Percentiles rank a stretch among this genome's conserved stretches.
phyloP scores from a whole-genome alignment of 1,140 invertebrate genomes.

The Hycleus cichorii region DNA sequence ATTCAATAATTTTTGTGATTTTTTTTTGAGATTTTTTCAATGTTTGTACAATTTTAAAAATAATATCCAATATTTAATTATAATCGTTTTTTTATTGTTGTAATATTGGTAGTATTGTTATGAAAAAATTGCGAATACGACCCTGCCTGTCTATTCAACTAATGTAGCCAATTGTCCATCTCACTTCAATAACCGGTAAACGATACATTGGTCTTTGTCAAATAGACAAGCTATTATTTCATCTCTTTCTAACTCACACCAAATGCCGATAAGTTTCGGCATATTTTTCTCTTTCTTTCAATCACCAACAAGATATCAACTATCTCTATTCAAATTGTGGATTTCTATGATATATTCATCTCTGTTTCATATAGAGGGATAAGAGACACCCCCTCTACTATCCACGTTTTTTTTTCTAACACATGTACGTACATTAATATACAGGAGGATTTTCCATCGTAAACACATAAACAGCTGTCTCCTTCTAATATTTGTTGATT shows the following conservation, averaged over 20 bases:
- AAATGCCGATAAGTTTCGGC: constrained; percentile 1
- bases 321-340: constrained; percentile 27
- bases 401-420: too few relatives aligned
- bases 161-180: constrained; percentile 30
- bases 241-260: constrained; percentile 34
- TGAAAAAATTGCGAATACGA: not conserved
- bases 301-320: constrained; percentile 28
- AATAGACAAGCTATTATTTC: constrained; percentile 14
- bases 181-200: constrained; percentile 25
- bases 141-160: constrained; percentile 9
- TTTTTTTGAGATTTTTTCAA: not conserved
- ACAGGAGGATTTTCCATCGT: too few relatives aligned
- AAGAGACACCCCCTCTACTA: too few relatives aligned
- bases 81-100: too few relatives aligned
- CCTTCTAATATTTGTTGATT: constrained; percentile 25
- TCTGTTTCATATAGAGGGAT: too few relatives aligned
- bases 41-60: too few relatives aligned
- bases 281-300: constrained; percentile 35
- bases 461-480: constrained; percentile 6
- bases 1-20: not conserved
- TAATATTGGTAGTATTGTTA: not conserved
- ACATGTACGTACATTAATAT: too few relatives aligned
- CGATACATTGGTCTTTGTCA: constrained; percentile 31
- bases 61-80: too few relatives aligned
- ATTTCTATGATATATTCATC: too few relatives aligned